Evolutionary conservation across 30 jellyfish, hydroid and myxozoan genomes (phyloP).

Genomic region (Chironex yamaguchii): DNA sequence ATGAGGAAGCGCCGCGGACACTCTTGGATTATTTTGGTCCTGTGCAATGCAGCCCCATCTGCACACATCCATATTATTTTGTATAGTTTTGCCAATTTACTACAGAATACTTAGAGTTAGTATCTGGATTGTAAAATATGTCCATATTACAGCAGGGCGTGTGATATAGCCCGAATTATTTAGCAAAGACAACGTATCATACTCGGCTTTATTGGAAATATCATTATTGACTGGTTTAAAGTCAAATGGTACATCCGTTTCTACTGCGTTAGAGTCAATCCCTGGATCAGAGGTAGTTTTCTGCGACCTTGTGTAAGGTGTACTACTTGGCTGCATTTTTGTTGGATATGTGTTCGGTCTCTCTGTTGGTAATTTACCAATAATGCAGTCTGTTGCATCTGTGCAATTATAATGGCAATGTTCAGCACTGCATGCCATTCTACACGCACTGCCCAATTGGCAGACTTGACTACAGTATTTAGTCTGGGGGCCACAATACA

Average conservation of each 20-base stretch:
- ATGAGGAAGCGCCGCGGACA: too few species aligned
- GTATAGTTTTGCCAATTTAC: too few species aligned
- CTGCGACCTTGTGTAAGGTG: neutral
- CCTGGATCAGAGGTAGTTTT: neutral
- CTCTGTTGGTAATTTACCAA: neutral
- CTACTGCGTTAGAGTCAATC: neutral
- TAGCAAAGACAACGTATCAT: too few species aligned
- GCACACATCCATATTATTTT: too few species aligned
- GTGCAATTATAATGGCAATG: slow-evolving; percentile 75
- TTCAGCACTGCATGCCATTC: slow-evolving; percentile 72
- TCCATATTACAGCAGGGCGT: too few species aligned
- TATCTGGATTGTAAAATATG: too few species aligned
- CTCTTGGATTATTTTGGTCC: too few species aligned
- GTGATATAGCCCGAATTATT: too few species aligned
- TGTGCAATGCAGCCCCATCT: too few species aligned
- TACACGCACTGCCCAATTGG: slow-evolving; percentile 79
- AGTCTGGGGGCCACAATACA: slow-evolving; percentile 74
- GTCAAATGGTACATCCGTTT: neutral
- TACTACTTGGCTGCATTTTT: neutral
- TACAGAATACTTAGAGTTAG: too few species aligned
- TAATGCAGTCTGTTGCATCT: slow-evolving; percentile 21
- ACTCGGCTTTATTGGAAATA: too few species aligned
- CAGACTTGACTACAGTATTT: slow-evolving; percentile 82
- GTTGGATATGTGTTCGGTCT: neutral
- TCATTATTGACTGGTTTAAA: neutral